Evolutionary conservation across 2,888 invertebrate species (phyloP), one percentile per base, ranked within the genome.

Genomic region (Caenorhabditis wallacei): DNA sequence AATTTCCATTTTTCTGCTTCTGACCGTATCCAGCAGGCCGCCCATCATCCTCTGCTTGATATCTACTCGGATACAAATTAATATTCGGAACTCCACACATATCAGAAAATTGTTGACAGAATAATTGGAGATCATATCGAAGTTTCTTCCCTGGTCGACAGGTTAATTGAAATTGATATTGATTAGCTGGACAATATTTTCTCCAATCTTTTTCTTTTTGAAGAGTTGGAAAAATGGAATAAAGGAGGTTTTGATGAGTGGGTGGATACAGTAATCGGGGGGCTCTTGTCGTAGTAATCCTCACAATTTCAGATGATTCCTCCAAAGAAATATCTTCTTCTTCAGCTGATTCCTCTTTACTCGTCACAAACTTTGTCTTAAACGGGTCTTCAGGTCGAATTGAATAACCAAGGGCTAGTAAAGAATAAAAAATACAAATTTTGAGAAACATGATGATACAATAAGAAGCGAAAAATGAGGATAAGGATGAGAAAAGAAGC

Each of bases 11-110:
- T 76, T 90, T 85, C 82, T 90, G 90, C 63, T 90, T 90, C 78
- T 90, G 90, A 13, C 90, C 90, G 61, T 89, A 90, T n/a, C 90
- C 90, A 18, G 85, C 83, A 2, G 89, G 90, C 16, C 88, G 68
- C 46, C 87, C 89, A 11, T 88, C 87, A 37, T 88, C 87, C 10
- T 72, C 84, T 10, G 75, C 69, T 20, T 84, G 72, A 37, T 54
- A 70, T 35, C 87, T 66, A n/a, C 83, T 84, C 0, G 86, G 88
- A 66, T 81, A 89, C 43, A 88, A 54, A 57, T 88, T 89, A 10
- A 87, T 84, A 70, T 90, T 90, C 1, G 90, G 90, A 2, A 90
- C 88, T 22, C 90, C 90, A 37, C 90, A 90, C 54, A 83, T 88
- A 24, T 88, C 87, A 1, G 89, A 80, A 70, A 87, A 90, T 46